These are phyloP conservation scores for Neodiprion lecontei DNA, from an alignment of 1,140 invertebrate genomes.

Conservation along the genomic window DNA sequence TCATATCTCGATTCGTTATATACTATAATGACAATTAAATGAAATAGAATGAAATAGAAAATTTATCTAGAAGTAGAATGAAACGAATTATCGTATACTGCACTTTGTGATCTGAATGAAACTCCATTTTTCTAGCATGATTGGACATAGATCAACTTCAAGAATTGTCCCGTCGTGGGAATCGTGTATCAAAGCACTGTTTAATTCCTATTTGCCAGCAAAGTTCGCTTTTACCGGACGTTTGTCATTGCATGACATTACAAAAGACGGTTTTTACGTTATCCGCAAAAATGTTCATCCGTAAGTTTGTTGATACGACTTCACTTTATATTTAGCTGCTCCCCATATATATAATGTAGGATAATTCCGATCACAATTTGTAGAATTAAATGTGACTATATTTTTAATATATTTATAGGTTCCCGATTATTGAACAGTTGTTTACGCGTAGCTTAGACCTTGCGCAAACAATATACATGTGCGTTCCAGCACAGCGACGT, in stretches of 20 bases:
- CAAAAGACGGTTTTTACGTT: slow-evolving; percentile 56
- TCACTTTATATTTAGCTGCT: slow-evolving; percentile 14
- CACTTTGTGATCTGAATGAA: too few species aligned
- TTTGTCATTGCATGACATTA: slow-evolving; percentile 63
- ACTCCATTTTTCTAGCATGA: slow-evolving; percentile 53
- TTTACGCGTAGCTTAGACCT: slow-evolving; percentile 47
- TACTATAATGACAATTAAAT: too few species aligned
- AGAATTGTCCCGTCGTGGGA: slow-evolving; percentile 62
- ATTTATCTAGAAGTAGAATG: too few species aligned
- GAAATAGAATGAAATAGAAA: too few species aligned
- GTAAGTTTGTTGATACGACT: slow-evolving; percentile 37
- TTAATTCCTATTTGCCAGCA: slow-evolving; percentile 61
- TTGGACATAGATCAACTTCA: slow-evolving; percentile 56
- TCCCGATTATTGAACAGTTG: slow-evolving; percentile 51
- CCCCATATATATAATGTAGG: too few species aligned
- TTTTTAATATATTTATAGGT: slow-evolving; percentile 34
- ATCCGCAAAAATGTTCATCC: slow-evolving; percentile 41
- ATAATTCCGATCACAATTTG: too few species aligned
- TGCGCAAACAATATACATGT: slow-evolving; percentile 46
- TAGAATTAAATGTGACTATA: neutral
- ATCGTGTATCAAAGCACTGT: slow-evolving; percentile 60
- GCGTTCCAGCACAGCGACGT: slow-evolving; percentile 36
- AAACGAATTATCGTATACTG: too few species aligned
- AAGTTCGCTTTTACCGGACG: slow-evolving; percentile 65
- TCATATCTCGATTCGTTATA: too few species aligned